phyloP scores from a whole-genome alignment of 2,113 vertebrate genomes.

The Alosa alosa region DNA sequence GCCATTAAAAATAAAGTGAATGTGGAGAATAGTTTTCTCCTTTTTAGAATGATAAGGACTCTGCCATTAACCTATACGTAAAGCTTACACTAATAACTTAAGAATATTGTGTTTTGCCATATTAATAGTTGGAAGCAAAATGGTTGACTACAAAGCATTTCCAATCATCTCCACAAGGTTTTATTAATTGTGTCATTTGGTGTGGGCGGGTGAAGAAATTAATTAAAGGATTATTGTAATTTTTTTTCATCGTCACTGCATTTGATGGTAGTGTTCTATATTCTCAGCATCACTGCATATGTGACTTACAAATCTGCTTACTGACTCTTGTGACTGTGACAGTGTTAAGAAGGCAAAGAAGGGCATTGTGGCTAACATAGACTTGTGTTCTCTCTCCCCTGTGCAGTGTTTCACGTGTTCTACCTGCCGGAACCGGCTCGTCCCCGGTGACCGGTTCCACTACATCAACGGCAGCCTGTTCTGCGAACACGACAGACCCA shows the following conservation, averaged over 20 bases:
- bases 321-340: neutral
- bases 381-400: conserved; percentile 14
- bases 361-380: conserved; percentile 29
- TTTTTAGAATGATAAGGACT: neutral
- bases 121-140: neutral
- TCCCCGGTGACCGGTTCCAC: conserved; percentile 98
- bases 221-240: neutral
- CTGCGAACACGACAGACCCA: conserved; percentile 99
- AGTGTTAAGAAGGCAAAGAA: neutral
- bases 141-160: neutral
- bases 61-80: no score
- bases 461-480: conserved; percentile 99
- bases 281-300: neutral
- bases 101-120: neutral
- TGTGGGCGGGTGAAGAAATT: neutral
- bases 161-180: neutral
- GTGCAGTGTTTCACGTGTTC: conserved; percentile 98
- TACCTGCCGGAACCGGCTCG: conserved; percentile 99
- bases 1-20: neutral
- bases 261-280: neutral
- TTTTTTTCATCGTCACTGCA: neutral
- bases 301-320: neutral
- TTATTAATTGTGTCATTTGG: neutral
- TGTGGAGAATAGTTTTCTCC: neutral
- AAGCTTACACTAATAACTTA: neutral